Base-by-base conservation (phyloP, 2,113 vertebrate genomes). In the Colius striatus region DNA sequence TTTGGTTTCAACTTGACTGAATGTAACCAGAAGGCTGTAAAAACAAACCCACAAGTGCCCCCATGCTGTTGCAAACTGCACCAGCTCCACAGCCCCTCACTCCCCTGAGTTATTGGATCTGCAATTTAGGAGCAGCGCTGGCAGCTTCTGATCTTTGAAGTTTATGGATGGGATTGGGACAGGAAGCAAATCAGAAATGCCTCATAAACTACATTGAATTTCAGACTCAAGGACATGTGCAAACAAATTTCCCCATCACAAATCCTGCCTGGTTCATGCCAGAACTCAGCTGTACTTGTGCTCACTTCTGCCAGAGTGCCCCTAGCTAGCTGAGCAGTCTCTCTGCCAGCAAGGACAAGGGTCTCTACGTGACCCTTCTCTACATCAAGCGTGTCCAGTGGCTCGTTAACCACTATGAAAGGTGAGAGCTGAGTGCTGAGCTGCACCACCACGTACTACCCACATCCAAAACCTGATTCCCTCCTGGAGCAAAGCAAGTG, bases 381-480 rank as follows among this genome's bases (percentile, higher is more conserved):
- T 41, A 41, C 38, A 41, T 41, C 3, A 57, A 74, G 15, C 0
- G 7, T 48, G 45, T 20, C 66, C 48, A 48, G 74, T 23, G 54
- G 66, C 48, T n/a, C 53, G 48, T 3, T 61, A 75, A 79, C 60
- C 72, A 71, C 36, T 5, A 41, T 1, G 41, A 83, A 23, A 55
- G 55, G n/a, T 4, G 45, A 30, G 9, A 5, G n/a, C 57, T 72
- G 22, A 17, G 1, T 22, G 43, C 48, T 73, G 34, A 85, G n/a
- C 0, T 47, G 38, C 72, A 60, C 10, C 48, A 16, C 8, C 10
- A 5, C 21, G n/a, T 34, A 16, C 3, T 61, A 6, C 41, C 57
- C 0, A 0, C 6, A 5, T 2, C 27, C 25, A 32, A 3, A 34
- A 51, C 18, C 13, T 1, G 0, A 13, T 10, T 22, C 26, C 25